Evolutionary conservation across 2,888 invertebrate genomes (phyloP).

Genomic region (Nomada ruficornis): DNA sequence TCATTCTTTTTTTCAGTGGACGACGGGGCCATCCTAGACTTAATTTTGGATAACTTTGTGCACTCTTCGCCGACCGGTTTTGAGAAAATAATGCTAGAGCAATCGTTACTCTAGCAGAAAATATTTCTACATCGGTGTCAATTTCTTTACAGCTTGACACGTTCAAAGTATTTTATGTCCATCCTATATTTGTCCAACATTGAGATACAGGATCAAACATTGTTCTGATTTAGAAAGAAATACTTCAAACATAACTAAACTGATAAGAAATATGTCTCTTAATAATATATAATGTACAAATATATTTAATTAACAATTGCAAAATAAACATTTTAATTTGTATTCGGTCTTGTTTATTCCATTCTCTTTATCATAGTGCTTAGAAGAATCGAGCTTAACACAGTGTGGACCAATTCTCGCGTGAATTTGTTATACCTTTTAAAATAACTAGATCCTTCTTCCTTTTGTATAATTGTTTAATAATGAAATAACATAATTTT

Average conservation of each 20-base stretch:
- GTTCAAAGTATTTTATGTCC: constrained; percentile 49
- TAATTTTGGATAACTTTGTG: constrained; percentile 95
- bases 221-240: constrained; percentile 42
- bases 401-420: constrained; percentile 44
- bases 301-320: constrained; percentile 69
- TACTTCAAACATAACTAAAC: constrained; percentile 65
- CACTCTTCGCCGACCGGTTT: constrained; percentile 94
- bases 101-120: constrained; percentile 93
- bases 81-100: constrained; percentile 98
- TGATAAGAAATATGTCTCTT: constrained; percentile 59
- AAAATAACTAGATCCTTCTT: constrained; percentile 69
- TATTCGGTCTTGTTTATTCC: constrained; percentile 34
- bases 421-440: constrained; percentile 31
- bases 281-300: constrained; percentile 67
- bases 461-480: constrained; percentile 72
- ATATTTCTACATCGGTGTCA: constrained; percentile 13
- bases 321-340: constrained; percentile 73
- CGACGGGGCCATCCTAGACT: constrained; percentile 98
- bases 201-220: constrained; percentile 41
- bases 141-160: constrained; percentile 8
- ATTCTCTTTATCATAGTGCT: constrained; percentile 31
- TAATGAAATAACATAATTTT: constrained; percentile 77
- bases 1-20: constrained; percentile 89
- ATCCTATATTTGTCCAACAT: constrained; percentile 41
- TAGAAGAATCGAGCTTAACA: constrained; percentile 15